These are phyloP conservation scores for Callocephalon fimbriatum DNA, from an alignment of 2,113 vertebrate species.

Conservation along the genomic window DNA sequence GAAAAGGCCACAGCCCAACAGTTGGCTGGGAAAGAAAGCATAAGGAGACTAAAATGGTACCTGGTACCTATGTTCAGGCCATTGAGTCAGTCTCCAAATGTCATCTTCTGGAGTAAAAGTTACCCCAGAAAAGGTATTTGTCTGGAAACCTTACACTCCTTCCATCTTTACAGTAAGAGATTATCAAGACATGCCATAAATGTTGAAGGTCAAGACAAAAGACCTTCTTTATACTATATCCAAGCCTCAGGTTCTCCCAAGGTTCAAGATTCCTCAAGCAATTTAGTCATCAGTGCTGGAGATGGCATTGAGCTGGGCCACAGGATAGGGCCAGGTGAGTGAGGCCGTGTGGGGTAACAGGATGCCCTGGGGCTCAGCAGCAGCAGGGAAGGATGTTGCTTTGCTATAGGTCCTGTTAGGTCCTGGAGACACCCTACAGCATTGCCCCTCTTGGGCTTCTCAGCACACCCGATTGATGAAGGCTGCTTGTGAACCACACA, in stretches of 20 bases:
- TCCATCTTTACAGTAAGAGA: neutral
- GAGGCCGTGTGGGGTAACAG: neutral
- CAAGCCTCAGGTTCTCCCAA: neutral
- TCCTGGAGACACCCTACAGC: neutral
- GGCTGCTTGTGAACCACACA: neutral
- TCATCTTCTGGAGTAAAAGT: neutral
- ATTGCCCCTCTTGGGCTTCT: neutral
- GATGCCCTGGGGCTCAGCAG: neutral
- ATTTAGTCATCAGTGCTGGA: neutral
- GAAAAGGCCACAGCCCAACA: neutral
- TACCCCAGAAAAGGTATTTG: neutral
- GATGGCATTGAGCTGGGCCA: neutral
- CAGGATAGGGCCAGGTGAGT: neutral
- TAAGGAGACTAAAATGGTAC: neutral
- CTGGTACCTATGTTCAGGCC: neutral
- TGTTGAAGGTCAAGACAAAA: neutral
- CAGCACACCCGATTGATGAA: rapidly evolving
- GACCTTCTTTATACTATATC: neutral
- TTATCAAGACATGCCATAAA: neutral
- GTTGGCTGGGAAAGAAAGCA: neutral
- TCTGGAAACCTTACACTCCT: neutral
- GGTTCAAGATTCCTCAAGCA: neutral
- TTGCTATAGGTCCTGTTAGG: neutral
- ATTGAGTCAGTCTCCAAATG: neutral
- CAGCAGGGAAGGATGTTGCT: neutral